Conservation (phyloP, 2,888 invertebrate species). For the Catocala nupta region DNA sequence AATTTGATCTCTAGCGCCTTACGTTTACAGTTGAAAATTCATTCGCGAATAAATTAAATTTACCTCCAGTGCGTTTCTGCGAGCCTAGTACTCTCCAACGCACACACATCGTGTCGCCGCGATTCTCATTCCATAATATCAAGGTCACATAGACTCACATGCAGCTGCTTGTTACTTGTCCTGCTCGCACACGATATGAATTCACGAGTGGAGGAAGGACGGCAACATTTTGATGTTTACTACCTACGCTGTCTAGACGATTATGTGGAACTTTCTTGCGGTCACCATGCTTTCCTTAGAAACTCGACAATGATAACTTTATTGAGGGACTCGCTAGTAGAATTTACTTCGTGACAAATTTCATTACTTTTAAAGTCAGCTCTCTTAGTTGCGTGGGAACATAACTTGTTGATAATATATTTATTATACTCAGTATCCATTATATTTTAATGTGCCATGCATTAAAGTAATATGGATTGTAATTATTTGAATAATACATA, state of each 20-base stretch:
- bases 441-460: no score
- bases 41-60: conserved; percentile 20
- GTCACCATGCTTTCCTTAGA: conserved; percentile 66
- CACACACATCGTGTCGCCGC: conserved; percentile 75
- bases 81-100: conserved; percentile 76
- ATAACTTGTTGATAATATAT: no score
- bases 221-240: conserved; percentile 52
- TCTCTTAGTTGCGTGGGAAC: no score
- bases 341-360: conserved; percentile 21
- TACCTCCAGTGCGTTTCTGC: conserved; percentile 65
- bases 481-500: no score
- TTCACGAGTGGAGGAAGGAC: conserved; percentile 57
- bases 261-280: conserved; percentile 73
- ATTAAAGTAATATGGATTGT: no score
- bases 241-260: conserved; percentile 67
- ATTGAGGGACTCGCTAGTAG: conserved; percentile 20
- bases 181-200: conserved; percentile 54
- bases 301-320: conserved; percentile 53
- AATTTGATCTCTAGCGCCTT: conserved; percentile 33
- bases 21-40: conserved; percentile 42
- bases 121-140: conserved; percentile 76
- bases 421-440: no score
- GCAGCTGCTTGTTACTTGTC: conserved; percentile 64
- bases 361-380: conserved; percentile 9
- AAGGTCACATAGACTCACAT: conserved; percentile 78